Evolutionary conservation across 2,888 invertebrate genomes (phyloP), one percentile per base, ranked within the genome.

Genomic region (Glyphotaelius pellucidus): DNA sequence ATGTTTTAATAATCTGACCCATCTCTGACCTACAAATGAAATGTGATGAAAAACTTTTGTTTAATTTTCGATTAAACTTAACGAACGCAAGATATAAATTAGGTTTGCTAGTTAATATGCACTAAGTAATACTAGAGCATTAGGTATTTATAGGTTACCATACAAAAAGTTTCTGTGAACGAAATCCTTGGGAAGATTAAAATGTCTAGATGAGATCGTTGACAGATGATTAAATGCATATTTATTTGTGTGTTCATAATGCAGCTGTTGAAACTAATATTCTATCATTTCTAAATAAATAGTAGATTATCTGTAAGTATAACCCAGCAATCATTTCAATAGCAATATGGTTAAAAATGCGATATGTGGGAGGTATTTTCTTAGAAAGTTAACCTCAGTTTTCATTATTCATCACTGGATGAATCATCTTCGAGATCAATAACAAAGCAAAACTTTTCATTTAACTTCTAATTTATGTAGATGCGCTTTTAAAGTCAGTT

Each of bases 331-430:
- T 67, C 67, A 67, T 67, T 67, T 67, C 25, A 67, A n/a, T 67
- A 67, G 67, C 67, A 67, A 67, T 67, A 67, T 67, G 67, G 25
- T 67, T 67, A 67, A 67, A 52, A 67, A n/a, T 67, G 67, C 67
- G 25, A 67, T 67, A 79, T 35, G 35, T 89, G 87, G 52, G 88
- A 79, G 88, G 88, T 35, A 32, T 87, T 91, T 83, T 42, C 91
- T 81, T 91, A 91, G 92, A 92, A 92, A 91, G 91, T 92, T 92
- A 92, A 92, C 92, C 91, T 90, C 47, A 86, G 38, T 90, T 80
- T 35, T 89, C 35, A 89, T 89, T 89, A 80, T 25, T 89, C 79
- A 89, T 86, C 88, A 84, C 31, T 30, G 31, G 81, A 47, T 90
- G 80, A 90, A 81, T 90, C 90, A 90, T 81, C n/a, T 35, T 35